Conservation (phyloP, 1,140 invertebrate genomes). For the Euschistus heros region DNA sequence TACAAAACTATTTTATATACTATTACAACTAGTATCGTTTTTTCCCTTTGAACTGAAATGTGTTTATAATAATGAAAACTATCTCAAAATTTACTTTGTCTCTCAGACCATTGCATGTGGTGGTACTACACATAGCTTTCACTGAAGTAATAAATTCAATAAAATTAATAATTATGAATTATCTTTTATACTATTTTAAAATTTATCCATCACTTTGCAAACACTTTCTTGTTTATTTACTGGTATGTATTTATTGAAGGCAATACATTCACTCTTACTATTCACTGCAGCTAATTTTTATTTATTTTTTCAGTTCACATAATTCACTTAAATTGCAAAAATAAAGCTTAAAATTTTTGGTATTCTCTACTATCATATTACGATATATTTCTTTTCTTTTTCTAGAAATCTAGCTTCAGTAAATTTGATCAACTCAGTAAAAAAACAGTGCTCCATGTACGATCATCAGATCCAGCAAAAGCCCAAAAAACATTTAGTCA, state of each 20-base stretch:
- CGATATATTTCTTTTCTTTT: conserved; percentile 28
- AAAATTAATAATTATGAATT: too few relatives aligned
- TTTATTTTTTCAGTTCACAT: too few relatives aligned
- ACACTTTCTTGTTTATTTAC: neutral
- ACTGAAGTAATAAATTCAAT: too few relatives aligned
- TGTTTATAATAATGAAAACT: too few relatives aligned
- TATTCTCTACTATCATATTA: neutral
- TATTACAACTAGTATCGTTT: too few relatives aligned
- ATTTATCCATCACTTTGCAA: neutral
- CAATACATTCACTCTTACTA: neutral
- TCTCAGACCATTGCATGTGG: too few relatives aligned
- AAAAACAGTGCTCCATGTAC: conserved; percentile 53
- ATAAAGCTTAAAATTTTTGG: neutral
- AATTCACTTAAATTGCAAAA: too few relatives aligned
- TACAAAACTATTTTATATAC: too few relatives aligned
- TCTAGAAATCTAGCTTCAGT: conserved; percentile 65
- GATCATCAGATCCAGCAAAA: conserved; percentile 53
- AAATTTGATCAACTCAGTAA: conserved; percentile 63
- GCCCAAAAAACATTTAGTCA: conserved; percentile 54
- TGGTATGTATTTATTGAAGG: neutral
- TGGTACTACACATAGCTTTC: too few relatives aligned
- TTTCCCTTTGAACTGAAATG: too few relatives aligned
- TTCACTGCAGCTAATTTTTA: neutral
- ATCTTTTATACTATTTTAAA: too few relatives aligned
- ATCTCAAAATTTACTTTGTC: too few relatives aligned